Evolutionary conservation across 2,113 vertebrate species (phyloP), one percentile per base, ranked within the genome.

Genomic region (Myotis yumanensis): DNA sequence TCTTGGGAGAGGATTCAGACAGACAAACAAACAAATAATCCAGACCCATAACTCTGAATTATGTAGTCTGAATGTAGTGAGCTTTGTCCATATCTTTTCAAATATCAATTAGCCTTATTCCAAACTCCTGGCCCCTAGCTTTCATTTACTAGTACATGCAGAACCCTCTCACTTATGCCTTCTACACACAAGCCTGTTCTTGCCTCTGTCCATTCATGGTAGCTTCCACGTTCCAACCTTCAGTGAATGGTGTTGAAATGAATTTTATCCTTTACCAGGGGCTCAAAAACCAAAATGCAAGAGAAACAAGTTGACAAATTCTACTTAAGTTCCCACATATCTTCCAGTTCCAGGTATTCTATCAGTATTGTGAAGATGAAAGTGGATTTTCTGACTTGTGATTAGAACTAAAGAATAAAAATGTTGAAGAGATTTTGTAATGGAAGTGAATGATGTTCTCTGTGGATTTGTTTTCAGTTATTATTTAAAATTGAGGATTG

Each of bases 401-500:
- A 85, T 82, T 95, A 85, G n/a, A 96, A 92, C 87, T 85, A 94
- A 87, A 73, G 32, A 89, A 79, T 43, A 80, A 95, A 96, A 96
- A 57, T 5, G n/a, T 89, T 57, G 7, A 83, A 95, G 48, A 69
- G 28, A 95, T 93, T 95, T 95, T 92, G 40, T 64, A 93, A 69
- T 59, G 40, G 75, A 75, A 79, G 76, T 54, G 51, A 86, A 51
- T 35, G 11, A 62, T 17, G 0, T 43, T 79, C 54, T 75, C 32
- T 37, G 32, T 46, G 77, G 11, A 82, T 94, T 69, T 15, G 5
- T 76, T 90, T 6, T 2, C 25, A 59, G 37, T 94, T 89, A 59
- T 71, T 86, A 64, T 72, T 75, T 94, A 73, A 43, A 64, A 71
- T 40, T 68, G 11, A 86, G n/a, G 37, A 72, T 17, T 28, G 35